Evolutionary conservation across 2,113 vertebrate genomes (phyloP).

Genomic region (Ctenodactylus gundi): DNA sequence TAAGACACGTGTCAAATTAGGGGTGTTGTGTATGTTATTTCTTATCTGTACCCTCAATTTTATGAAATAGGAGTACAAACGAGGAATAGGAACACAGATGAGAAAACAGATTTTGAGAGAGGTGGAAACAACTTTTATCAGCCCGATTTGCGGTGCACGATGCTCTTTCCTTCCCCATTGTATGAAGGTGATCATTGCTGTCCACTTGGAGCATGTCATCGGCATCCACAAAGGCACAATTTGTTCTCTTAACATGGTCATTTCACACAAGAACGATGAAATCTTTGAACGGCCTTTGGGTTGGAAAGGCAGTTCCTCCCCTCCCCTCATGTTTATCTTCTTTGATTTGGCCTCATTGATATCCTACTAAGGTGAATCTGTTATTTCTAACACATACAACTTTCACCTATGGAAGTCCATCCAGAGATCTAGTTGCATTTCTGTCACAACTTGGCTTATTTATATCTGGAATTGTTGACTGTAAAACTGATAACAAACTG

Average conservation of each 20-base stretch:
- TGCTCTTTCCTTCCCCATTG: background rate
- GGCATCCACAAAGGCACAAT: too few species aligned
- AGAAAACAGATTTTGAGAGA: background rate
- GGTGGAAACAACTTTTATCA: background rate
- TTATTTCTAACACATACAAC: background rate
- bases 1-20: background rate
- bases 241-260: background rate
- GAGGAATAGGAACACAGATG: background rate
- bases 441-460: background rate
- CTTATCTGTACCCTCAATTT: background rate
- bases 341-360: background rate
- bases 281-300: background rate
- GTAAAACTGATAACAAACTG: background rate
- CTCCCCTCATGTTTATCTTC: background rate
- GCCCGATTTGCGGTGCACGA: background rate
- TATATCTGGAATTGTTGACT: background rate
- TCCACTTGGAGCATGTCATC: too few species aligned
- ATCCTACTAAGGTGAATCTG: background rate
- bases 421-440: background rate
- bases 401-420: background rate
- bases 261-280: background rate
- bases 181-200: background rate
- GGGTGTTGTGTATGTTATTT: background rate
- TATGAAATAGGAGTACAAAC: background rate
- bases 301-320: background rate